phyloP scores from a whole-genome alignment of 35 echinoderm and acorn worm genomes.

The Strongylocentrotus purpuratus region DNA sequence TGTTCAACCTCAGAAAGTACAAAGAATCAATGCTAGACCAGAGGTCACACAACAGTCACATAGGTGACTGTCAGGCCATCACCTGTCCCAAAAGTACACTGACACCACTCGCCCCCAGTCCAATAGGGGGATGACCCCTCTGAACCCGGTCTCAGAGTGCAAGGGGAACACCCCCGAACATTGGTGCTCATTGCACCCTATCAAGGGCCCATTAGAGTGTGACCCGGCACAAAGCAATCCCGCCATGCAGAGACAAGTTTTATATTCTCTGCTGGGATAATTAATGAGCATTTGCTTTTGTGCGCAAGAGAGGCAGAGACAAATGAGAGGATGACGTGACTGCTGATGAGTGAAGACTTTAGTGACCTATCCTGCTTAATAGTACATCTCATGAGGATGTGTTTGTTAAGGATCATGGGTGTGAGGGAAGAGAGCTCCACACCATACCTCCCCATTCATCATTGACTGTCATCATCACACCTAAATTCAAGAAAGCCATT shows the following conservation, averaged over 20 bases:
- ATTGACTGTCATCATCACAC: neutral
- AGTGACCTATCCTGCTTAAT: neutral
- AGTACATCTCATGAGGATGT: neutral
- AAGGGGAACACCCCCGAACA: neutral
- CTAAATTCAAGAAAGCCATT: neutral
- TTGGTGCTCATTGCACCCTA: neutral
- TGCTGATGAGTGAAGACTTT: neutral
- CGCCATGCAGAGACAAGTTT: neutral
- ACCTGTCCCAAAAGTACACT: neutral
- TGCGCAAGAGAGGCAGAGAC: neutral
- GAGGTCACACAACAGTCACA: neutral
- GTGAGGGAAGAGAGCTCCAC: neutral
- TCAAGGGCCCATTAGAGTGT: slow-evolving; percentile 1
- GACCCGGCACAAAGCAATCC: neutral
- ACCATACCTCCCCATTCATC: neutral
- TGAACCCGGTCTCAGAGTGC: neutral
- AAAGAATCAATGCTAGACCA: neutral
- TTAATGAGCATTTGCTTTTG: slow-evolving; percentile 13
- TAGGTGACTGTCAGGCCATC: neutral
- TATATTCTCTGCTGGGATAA: neutral
- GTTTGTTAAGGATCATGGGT: neutral
- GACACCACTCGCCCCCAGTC: neutral
- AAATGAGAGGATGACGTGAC: neutral
- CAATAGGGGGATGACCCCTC: neutral
- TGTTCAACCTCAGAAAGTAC: neutral